A percentile compares a stretch with the other conserved stretches of the same genome.
These are phyloP conservation scores for Trachelus troglodyta DNA, from an alignment of 2,888 invertebrate genomes.

Conservation along the genomic window DNA sequence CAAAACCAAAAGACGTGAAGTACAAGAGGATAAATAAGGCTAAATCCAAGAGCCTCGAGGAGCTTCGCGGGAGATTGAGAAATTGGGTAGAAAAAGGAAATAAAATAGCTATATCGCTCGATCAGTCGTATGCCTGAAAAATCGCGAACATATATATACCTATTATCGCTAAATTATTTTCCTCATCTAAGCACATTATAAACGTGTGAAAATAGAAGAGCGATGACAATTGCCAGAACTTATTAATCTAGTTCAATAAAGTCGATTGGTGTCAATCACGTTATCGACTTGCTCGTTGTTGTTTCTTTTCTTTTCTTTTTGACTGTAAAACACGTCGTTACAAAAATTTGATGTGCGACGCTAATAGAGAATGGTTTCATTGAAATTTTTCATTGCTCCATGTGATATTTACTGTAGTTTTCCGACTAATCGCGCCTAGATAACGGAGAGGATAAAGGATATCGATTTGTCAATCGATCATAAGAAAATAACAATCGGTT, in stretches of 20 bases:
- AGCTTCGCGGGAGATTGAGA: conserved; percentile 82
- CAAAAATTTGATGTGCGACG: neutral
- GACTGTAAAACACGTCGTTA: neutral
- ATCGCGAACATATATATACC: conserved; percentile 5
- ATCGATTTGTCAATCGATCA: neutral
- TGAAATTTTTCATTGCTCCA: conserved; percentile 40
- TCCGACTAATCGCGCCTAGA: conserved; percentile 29
- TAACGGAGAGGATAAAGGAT: neutral
- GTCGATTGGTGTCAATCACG: too few species aligned
- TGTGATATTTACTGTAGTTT: conserved; percentile 46
- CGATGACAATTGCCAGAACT: too few species aligned
- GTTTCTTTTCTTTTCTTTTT: neutral
- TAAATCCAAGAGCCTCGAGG: conserved; percentile 89
- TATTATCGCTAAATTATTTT: conserved; percentile 1
- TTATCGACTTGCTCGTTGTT: neutral
- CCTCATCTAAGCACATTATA: neutral
- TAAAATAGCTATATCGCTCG: conserved; percentile 75
- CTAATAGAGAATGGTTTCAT: conserved; percentile 15
- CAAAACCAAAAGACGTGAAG: conserved; percentile 91
- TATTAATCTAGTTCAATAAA: too few species aligned
- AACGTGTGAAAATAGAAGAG: neutral
- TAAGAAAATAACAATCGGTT: neutral
- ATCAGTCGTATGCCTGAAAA: conserved; percentile 70
- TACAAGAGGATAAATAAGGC: conserved; percentile 92
- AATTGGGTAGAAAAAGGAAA: conserved; percentile 88